Evolutionary conservation across 2,113 vertebrate genomes (phyloP).

Genomic region (Lampris incognitus): DNA sequence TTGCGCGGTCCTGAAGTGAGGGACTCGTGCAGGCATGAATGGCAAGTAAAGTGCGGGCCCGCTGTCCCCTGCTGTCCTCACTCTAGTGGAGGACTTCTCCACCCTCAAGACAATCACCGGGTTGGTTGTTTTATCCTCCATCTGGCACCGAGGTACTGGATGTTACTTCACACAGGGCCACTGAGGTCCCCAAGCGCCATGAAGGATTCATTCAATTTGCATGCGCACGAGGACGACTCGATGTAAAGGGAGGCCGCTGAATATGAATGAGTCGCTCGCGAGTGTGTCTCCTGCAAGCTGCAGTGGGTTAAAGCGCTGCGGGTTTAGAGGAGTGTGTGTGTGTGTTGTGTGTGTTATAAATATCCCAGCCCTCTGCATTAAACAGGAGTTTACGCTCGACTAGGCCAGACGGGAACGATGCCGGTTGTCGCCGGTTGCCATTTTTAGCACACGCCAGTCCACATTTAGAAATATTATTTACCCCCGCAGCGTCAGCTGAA

Average conservation of each 20-base stretch:
- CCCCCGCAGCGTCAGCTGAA: slow-evolving; percentile 45
- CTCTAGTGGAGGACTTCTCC: slow-evolving; percentile 26
- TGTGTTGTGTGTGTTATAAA: slow-evolving; percentile 42
- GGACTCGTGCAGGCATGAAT: slow-evolving; percentile 32
- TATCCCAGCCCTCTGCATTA: slow-evolving; percentile 69
- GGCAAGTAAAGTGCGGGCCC: slow-evolving; percentile 29
- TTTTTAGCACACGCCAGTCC: slow-evolving; percentile 62
- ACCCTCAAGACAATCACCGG: slow-evolving; percentile 22
- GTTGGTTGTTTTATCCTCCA: slow-evolving; percentile 26
- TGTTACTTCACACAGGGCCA: slow-evolving; percentile 39
- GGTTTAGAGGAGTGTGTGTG: slow-evolving; percentile 4
- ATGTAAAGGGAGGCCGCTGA: slow-evolving; percentile 60
- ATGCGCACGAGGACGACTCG: slow-evolving; percentile 63
- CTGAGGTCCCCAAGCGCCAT: slow-evolving; percentile 11
- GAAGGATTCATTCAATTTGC: slow-evolving; percentile 65
- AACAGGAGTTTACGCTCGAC: slow-evolving; percentile 72
- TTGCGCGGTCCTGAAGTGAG: background rate
- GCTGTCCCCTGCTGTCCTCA: slow-evolving; percentile 7
- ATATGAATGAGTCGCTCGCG: slow-evolving; percentile 24
- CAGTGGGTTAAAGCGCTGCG: slow-evolving; percentile 36
- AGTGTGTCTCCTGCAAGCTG: slow-evolving; percentile 33
- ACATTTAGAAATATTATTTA: slow-evolving; percentile 64
- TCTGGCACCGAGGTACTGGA: slow-evolving; percentile 20
- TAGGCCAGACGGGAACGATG: slow-evolving; percentile 61
- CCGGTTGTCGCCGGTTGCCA: slow-evolving; percentile 35